Base-by-base conservation (phyloP, 2,113 vertebrate species). In the Xenotilapia flavipinnis region DNA sequence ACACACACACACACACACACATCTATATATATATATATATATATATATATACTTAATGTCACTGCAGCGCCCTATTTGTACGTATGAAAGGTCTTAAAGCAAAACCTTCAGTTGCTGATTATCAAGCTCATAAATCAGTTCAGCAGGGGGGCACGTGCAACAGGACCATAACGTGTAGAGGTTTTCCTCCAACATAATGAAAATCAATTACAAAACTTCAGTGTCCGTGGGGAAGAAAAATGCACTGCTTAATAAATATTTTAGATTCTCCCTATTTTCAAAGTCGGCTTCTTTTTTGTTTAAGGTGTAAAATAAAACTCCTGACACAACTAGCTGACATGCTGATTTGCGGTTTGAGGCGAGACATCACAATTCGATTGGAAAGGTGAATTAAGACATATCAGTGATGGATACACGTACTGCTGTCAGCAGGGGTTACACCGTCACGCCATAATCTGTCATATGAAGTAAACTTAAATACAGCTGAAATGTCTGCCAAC, bases 391-490 rank as follows among this genome's bases (percentile, higher is more conserved):
- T 97, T 93, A 96, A 98, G 97, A 97, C 95, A 86, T 96, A 96
- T 97, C 95, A 94, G 97, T 97, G 96, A 97, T 97, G 97, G 96
- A 96, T 96, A 89, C 96, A 88, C 51, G 96, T 95, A 97, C 96
- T 77, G 97, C 96, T 96, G 97, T 85, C 94, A 97, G 94, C 94
- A 94, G 93, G 95, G 95, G 65, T 81, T 28, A 9, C 47, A 51
- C 58, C 28, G 42, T 73, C 81, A 80, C 12, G 62, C 62, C 42
- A 51, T 54, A 77, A 89, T 73, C 93, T 90, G 92, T 93, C 87
- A 93, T 13, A 36, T 80, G 81, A 82, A 82, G 90, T 90, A 60
- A 89, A 93, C 80, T 81, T 83, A n/a, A 49, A 85, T 82, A 80
- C 94, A 88, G 58, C 47, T 93, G 87, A 87, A 49, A 53, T 10